Evolutionary conservation across 2,888 invertebrate species (phyloP).

Genomic region (Acronicta psi): DNA sequence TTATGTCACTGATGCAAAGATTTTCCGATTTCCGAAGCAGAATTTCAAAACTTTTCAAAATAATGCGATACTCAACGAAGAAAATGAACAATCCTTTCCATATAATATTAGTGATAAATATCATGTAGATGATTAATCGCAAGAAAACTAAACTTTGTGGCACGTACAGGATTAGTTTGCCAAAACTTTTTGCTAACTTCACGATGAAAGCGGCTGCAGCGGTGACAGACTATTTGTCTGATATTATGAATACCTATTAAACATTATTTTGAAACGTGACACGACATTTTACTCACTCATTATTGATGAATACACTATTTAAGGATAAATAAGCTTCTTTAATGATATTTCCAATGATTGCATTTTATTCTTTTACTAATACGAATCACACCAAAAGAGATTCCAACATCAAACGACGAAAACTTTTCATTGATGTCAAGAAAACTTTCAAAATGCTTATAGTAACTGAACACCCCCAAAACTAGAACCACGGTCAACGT

Average conservation of each 20-base stretch:
- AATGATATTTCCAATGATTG: constrained; percentile 6
- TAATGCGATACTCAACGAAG: not conserved
- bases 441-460: constrained; percentile 48
- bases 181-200: constrained; percentile 48
- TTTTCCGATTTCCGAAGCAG: too few species aligned
- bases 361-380: not conserved
- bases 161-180: constrained; percentile 40
- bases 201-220: constrained; percentile 22
- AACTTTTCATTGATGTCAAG: constrained; percentile 1
- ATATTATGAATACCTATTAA: constrained; percentile 29
- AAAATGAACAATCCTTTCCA: not conserved
- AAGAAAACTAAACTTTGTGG: constrained; percentile 45
- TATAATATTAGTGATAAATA: constrained; percentile 22
- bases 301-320: constrained; percentile 11
- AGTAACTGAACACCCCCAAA: constrained; percentile 77
- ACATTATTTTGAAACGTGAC: constrained; percentile 21
- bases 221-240: constrained; percentile 46
- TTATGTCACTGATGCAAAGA: not conserved
- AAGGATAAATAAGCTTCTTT: constrained; percentile 12
- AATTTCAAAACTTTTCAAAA: too few species aligned
- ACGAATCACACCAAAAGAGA: not conserved
- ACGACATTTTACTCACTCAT: constrained; percentile 12
- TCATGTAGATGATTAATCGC: constrained; percentile 32
- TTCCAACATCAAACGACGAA: constrained; percentile 13
- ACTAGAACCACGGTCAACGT: constrained; percentile 84